Evolutionary conservation across 2,113 vertebrate species (phyloP).

Genomic region (Larimichthys crocea): DNA sequence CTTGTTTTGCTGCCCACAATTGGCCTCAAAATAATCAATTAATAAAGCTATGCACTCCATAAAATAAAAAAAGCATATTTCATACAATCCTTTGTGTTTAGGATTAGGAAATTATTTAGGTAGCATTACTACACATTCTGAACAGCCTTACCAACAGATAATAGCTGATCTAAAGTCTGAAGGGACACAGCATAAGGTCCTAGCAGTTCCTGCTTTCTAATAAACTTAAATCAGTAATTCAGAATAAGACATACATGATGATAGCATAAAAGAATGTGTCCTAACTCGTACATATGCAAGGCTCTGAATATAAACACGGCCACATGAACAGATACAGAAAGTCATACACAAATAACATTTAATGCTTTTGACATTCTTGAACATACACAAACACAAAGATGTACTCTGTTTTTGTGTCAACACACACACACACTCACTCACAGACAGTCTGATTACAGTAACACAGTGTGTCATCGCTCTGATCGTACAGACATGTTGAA

Average conservation of each 20-base stretch:
- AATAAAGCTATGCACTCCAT: background rate
- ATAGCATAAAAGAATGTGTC: too few species aligned
- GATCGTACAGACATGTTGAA: conserved; percentile 17
- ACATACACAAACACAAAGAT: background rate
- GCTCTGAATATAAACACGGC: background rate
- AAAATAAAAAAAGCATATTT: too few species aligned
- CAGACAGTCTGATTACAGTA: conserved; percentile 23
- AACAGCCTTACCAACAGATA: too few species aligned
- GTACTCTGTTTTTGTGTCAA: background rate
- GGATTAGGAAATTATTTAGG: background rate
- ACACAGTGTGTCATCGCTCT: conserved; percentile 2
- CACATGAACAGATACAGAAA: background rate
- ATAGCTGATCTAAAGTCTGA: too few species aligned
- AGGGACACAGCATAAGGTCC: background rate
- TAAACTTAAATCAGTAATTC: background rate
- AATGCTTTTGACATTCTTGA: background rate
- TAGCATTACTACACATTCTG: too few species aligned
- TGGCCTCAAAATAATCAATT: background rate
- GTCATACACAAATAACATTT: background rate
- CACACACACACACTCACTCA: background rate
- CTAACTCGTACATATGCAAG: background rate
- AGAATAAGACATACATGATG: background rate
- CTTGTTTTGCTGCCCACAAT: background rate
- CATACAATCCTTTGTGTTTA: too few species aligned
- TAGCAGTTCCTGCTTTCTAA: background rate